Evolutionary conservation across 2,113 vertebrate genomes (phyloP).

Genomic region (Ia io): DNA sequence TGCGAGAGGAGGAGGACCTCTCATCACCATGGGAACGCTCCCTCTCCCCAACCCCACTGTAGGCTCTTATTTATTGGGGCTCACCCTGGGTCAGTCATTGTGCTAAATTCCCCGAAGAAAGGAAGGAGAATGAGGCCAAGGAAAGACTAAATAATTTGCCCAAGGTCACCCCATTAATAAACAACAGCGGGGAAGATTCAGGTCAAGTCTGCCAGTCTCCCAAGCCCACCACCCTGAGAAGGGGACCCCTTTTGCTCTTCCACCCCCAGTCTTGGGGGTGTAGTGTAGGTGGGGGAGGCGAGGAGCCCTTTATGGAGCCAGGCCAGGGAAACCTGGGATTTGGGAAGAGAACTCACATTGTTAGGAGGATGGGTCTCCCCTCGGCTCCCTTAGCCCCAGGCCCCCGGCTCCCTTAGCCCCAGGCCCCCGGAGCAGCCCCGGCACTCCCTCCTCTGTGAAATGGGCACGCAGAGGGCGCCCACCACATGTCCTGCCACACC

Average conservation of each 20-base stretch:
- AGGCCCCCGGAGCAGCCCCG: accelerated
- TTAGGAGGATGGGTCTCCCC: background rate
- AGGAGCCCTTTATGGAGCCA: background rate
- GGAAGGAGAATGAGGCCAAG: background rate
- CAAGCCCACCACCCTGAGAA: background rate
- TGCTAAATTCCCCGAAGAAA: background rate
- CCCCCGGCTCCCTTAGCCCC: background rate
- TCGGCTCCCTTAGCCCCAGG: accelerated
- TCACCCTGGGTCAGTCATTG: background rate
- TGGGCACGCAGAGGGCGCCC: accelerated
- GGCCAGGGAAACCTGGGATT: background rate
- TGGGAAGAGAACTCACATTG: background rate
- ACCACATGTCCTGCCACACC: accelerated
- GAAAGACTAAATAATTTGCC: background rate
- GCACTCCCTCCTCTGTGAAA: background rate
- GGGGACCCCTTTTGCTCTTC: no score
- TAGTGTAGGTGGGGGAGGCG: background rate
- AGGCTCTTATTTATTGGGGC: background rate
- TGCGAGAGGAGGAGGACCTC: background rate
- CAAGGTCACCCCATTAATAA: background rate
- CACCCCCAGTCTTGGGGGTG: background rate
- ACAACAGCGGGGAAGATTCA: background rate
- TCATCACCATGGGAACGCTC: background rate
- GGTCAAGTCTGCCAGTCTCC: accelerated
- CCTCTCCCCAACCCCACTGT: no score